Evolutionary conservation across 2,113 vertebrate genomes (phyloP), one percentile per base, ranked within the genome.

Genomic region (Zeus faber): DNA sequence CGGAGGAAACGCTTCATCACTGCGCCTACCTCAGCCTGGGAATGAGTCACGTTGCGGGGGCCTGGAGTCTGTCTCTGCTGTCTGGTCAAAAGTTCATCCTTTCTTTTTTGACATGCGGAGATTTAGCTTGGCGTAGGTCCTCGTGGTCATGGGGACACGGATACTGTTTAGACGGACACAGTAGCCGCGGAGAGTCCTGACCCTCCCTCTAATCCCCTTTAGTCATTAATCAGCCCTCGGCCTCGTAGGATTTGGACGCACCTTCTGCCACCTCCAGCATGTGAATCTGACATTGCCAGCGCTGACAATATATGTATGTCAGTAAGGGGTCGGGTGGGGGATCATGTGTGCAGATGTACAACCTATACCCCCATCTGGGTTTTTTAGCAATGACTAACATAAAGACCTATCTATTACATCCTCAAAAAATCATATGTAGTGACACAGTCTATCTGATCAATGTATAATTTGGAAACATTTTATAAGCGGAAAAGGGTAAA

Each of bases 161-260:
- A 54, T 54, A 44, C n/a, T 45, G n/a, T 27, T 59, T 46, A 56
- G 54, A 24, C 54, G n/a, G 47, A 43, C 21, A 56, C 58, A 73
- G 62, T 67, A 51, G 64, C 54, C 76, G 58, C 52, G 59, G 71
- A 67, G 37, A 72, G 58, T 65, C 65, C 57, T 82, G 68, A 79
- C 77, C 81, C 72, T 79, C 45, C 44, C 70, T 17, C 58, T 89
- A 91, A 91, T 90, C 87, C 77, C 67, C 63, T 81, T 72, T 91
- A 86, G 87, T 87, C 88, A 81, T 85, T 88, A 85, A 87, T 87
- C 80, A 84, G 74, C 56, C 81, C 83, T 76, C 59, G 70, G 77
- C 76, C 74, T 77, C 54, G 23, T 64, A 62, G 82, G 89, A 87
- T 90, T 90, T 87, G 64, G 58, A 74, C 61, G 61, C 55, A 80